These are phyloP conservation scores for Microplitis mediator DNA, from an alignment of 1,140 invertebrate species.

Conservation along the genomic window DNA sequence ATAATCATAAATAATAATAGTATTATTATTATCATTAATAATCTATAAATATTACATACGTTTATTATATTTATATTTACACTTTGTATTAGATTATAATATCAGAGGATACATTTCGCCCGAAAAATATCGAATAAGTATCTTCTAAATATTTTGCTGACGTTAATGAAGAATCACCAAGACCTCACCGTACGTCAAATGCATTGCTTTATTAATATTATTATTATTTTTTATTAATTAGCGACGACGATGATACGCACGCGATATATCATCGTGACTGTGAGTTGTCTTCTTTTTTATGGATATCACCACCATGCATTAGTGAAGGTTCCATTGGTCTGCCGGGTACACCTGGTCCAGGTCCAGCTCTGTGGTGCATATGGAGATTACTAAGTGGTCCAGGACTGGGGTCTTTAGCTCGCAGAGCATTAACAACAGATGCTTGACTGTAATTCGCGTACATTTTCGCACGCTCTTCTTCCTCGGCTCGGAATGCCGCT, in stretches of 20 bases:
- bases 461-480: slow-evolving; percentile 77
- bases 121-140: slow-evolving; percentile 30
- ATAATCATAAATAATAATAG: slow-evolving; percentile 49
- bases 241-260: slow-evolving; percentile 35
- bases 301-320: slow-evolving; percentile 57
- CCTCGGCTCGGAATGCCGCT: slow-evolving; percentile 70
- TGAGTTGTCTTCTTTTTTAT: slow-evolving; percentile 62
- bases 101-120: slow-evolving; percentile 40
- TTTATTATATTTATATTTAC: slow-evolving; percentile 4
- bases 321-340: slow-evolving; percentile 47
- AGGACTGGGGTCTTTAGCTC: slow-evolving; percentile 69
- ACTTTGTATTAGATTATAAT: slow-evolving; percentile 14
- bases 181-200: too few species aligned
- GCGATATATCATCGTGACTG: slow-evolving; percentile 61
- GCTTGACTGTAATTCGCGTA: slow-evolving; percentile 71
- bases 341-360: slow-evolving; percentile 49
- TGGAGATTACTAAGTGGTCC: slow-evolving; percentile 62
- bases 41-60: too few species aligned
- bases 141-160: not conserved
- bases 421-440: slow-evolving; percentile 61
- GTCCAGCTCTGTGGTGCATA: slow-evolving; percentile 60
- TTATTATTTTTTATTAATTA: slow-evolving; percentile 34
- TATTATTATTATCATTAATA: slow-evolving; percentile 33
- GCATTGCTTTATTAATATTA: not conserved
- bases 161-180: too few species aligned